These are phyloP conservation scores for Hydroisotoma schaefferi DNA, from an alignment of 2,888 invertebrate genomes.

Conservation along the genomic window DNA sequence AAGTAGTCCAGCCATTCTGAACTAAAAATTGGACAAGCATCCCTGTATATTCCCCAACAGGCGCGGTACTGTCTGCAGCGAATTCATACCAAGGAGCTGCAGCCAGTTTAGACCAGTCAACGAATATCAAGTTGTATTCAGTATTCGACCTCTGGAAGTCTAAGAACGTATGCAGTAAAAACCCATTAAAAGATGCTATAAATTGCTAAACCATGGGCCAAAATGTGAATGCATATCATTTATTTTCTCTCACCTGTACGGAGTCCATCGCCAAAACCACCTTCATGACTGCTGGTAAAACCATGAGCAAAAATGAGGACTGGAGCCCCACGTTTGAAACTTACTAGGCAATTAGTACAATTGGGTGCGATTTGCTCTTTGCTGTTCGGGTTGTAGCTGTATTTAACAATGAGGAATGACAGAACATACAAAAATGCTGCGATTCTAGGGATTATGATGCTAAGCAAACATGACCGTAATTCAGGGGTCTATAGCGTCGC, in stretches of 20 bases:
- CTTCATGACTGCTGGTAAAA: constrained; percentile 31
- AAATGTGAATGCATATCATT: too few relatives aligned
- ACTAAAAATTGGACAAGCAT: constrained; percentile 61
- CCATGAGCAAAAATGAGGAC: constrained; percentile 43
- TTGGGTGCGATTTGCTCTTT: background rate
- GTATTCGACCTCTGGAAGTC: too few relatives aligned
- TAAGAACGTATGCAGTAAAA: too few relatives aligned
- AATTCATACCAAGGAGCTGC: constrained; percentile 65
- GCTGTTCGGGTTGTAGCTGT: background rate
- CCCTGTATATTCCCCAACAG: constrained; percentile 61
- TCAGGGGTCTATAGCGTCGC: too few relatives aligned
- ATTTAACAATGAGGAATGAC: background rate
- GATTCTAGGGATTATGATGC: too few relatives aligned
- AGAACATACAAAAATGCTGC: too few relatives aligned
- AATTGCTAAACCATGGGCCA: too few relatives aligned
- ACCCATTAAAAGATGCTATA: too few relatives aligned
- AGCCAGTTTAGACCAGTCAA: constrained; percentile 60
- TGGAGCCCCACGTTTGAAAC: constrained; percentile 28
- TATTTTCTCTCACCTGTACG: constrained; percentile 24
- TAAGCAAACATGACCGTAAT: too few relatives aligned
- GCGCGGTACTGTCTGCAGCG: constrained; percentile 59
- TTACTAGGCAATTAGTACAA: constrained; percentile 20
- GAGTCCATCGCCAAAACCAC: constrained; percentile 22
- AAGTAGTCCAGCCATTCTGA: constrained; percentile 56
- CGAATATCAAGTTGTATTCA: constrained; percentile 62